phyloP scores from a whole-genome alignment of 1,140 invertebrate genomes.

The Cryptotermes secundus region DNA sequence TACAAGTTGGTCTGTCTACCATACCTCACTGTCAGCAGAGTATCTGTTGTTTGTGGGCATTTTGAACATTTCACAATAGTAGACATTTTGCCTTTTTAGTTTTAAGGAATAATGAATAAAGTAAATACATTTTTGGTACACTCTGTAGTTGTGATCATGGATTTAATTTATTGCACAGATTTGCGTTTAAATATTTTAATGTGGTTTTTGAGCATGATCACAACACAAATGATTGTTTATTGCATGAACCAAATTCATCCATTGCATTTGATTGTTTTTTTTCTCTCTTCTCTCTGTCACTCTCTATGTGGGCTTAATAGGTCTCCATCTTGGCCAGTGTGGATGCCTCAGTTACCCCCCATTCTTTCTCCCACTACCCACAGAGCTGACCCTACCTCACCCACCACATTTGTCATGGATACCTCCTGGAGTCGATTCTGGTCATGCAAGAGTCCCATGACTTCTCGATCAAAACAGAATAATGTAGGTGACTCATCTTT shows the following conservation, averaged over 20 bases:
- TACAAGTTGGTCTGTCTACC: too few species aligned
- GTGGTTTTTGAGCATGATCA: neutral
- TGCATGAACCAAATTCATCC: conserved; percentile 32
- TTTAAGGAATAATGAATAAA: too few species aligned
- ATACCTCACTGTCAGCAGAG: too few species aligned
- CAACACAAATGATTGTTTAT: conserved; percentile 17
- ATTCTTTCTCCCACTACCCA: conserved; percentile 33
- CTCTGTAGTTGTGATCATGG: conserved; percentile 5
- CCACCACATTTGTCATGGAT: conserved; percentile 14
- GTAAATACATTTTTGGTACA: too few species aligned
- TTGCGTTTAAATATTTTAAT: too few species aligned
- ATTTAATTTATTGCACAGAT: neutral
- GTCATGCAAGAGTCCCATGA: neutral
- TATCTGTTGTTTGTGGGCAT: too few species aligned
- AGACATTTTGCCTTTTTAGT: too few species aligned
- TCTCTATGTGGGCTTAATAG: conserved; percentile 50
- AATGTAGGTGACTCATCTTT: conserved; percentile 23
- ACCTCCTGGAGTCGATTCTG: conserved; percentile 5
- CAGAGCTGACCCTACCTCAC: conserved; percentile 17
- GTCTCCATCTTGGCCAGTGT: conserved; percentile 59
- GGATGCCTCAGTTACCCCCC: conserved; percentile 42
- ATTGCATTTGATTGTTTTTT: conserved; percentile 14
- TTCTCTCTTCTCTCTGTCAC: conserved; percentile 33
- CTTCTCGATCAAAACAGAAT: neutral
- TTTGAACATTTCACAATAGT: too few species aligned